Conservation (phyloP, 2,113 vertebrate genomes). For the Zosterops pallidus region DNA sequence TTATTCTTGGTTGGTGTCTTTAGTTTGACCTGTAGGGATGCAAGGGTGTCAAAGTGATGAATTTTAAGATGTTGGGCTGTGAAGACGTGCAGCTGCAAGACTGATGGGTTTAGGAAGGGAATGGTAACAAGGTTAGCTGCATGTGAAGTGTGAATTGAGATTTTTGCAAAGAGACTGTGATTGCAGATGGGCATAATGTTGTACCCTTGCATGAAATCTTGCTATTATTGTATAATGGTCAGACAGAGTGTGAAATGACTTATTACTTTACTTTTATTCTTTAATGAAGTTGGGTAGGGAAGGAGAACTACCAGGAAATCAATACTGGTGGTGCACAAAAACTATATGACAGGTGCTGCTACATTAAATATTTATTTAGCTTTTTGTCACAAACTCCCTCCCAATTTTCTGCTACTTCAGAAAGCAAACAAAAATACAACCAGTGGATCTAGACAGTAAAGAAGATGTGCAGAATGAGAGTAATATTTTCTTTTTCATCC, state of each 20-base stretch:
- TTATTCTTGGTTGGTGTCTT: constrained; percentile 84
- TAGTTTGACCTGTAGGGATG: constrained; percentile 85
- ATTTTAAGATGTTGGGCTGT: constrained; percentile 89
- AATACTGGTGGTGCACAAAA: constrained; percentile 65
- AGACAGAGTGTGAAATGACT: constrained; percentile 86
- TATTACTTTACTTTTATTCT: constrained; percentile 87
- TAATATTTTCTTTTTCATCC: neutral
- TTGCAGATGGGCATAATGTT: constrained; percentile 86
- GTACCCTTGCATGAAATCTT: constrained; percentile 85
- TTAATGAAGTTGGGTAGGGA: constrained; percentile 84
- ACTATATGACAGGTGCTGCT: constrained; percentile 70
- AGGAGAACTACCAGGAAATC: constrained; percentile 70
- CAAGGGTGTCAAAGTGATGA: constrained; percentile 88
- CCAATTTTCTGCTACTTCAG: constrained; percentile 57
- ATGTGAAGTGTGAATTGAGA: constrained; percentile 92
- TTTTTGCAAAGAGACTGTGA: constrained; percentile 89
- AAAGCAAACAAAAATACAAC: constrained; percentile 48
- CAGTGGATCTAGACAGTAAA: neutral
- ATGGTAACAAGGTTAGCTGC: constrained; percentile 90
- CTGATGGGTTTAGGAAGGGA: constrained; percentile 82
- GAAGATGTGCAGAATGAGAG: neutral
- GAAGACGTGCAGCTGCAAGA: constrained; percentile 85
- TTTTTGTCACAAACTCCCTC: constrained; percentile 51
- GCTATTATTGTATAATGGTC: constrained; percentile 83
- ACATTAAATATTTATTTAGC: constrained; percentile 78